Evolutionary conservation across 2,888 invertebrate genomes (phyloP).

Genomic region (Lomographa bimaculata): DNA sequence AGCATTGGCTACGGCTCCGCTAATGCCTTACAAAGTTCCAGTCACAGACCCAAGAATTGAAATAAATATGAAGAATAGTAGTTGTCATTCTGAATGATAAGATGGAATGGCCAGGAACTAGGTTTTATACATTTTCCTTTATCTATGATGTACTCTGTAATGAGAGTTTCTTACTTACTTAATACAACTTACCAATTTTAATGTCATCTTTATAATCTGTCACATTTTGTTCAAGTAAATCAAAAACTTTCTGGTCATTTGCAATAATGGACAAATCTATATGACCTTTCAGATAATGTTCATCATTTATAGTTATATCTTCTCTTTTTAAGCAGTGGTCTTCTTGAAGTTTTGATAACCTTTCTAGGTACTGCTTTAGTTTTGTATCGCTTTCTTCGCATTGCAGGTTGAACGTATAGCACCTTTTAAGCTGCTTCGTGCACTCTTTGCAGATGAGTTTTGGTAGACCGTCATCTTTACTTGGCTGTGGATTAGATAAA

Average conservation of each 20-base stretch:
- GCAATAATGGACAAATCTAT: constrained; percentile 9
- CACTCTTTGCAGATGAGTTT: constrained; percentile 70
- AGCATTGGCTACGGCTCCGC: too few relatives aligned
- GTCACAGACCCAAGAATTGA: too few relatives aligned
- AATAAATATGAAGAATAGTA: too few relatives aligned
- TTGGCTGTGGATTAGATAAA: constrained; percentile 24
- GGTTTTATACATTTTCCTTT: too few relatives aligned
- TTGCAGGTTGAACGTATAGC: constrained; percentile 61
- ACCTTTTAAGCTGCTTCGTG: constrained; percentile 58
- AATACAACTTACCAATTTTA: constrained; percentile 54
- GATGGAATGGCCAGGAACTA: too few relatives aligned
- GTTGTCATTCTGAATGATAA: too few relatives aligned
- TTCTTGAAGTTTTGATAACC: constrained; percentile 15
- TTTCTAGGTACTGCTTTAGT: constrained; percentile 45
- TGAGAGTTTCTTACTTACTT: too few relatives aligned
- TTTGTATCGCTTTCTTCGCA: constrained; percentile 65
- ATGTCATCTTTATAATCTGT: constrained; percentile 40
- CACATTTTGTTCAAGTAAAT: constrained; percentile 32
- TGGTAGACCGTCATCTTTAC: constrained; percentile 62
- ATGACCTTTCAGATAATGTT: constrained; percentile 25
- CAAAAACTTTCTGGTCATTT: constrained; percentile 18
- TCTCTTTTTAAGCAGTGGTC: not conserved
- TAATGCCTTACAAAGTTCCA: too few relatives aligned
- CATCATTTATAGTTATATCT: constrained; percentile 17
- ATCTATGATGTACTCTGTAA: too few relatives aligned